Evolutionary conservation across 2,888 invertebrate species (phyloP).

Genomic region (Thymelicus acteon): DNA sequence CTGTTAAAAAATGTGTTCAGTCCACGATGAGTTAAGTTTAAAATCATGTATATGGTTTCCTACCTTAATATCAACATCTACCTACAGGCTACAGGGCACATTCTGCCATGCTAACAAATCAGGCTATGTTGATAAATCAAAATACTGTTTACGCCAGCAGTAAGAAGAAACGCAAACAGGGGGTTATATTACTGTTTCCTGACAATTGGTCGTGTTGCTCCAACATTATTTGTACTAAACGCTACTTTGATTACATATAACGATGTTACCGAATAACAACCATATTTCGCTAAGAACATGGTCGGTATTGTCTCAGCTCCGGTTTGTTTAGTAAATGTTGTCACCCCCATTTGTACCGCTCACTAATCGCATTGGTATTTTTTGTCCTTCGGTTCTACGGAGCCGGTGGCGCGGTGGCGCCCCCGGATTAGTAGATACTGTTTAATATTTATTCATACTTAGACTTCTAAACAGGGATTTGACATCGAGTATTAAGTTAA

Average conservation of each 20-base stretch:
- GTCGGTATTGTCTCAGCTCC: neutral
- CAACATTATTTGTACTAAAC: slow-evolving; percentile 46
- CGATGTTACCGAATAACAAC: neutral
- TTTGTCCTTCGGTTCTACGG: neutral
- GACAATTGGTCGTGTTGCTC: slow-evolving; percentile 62
- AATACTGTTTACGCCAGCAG: neutral
- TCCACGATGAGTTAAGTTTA: too few species aligned
- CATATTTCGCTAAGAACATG: neutral
- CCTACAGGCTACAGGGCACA: too few species aligned
- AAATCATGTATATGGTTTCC: too few species aligned
- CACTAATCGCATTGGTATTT: slow-evolving; percentile 5
- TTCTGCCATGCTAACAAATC: too few species aligned
- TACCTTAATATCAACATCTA: too few species aligned
- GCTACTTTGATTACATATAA: slow-evolving; percentile 31
- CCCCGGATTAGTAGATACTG: neutral
- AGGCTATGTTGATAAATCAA: neutral
- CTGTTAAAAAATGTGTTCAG: too few species aligned
- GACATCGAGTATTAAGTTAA: too few species aligned
- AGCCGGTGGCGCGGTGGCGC: slow-evolving; percentile 1
- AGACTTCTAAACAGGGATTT: too few species aligned
- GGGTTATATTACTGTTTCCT: slow-evolving; percentile 73
- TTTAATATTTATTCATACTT: too few species aligned
- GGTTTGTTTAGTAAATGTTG: neutral
- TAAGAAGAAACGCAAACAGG: slow-evolving; percentile 61
- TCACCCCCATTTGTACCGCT: slow-evolving; percentile 2